Conservation (phyloP, 92 coral and sea anemone genomes). For the Pocillopora meandrina region DNA sequence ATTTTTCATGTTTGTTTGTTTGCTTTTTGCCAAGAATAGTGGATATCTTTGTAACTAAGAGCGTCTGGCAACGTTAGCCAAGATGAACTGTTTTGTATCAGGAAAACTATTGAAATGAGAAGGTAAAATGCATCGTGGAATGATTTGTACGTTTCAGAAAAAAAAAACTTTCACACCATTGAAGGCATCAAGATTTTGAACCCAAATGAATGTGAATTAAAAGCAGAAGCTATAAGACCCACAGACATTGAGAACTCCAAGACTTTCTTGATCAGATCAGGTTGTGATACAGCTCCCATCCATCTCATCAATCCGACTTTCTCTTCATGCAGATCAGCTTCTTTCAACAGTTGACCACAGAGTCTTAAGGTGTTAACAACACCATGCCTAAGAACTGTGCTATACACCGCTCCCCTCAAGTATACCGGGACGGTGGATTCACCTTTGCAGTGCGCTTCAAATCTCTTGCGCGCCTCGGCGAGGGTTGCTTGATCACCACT, state of each 20-base stretch:
- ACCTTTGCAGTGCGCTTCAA: slow-evolving; percentile 85
- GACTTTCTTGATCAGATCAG: slow-evolving; percentile 87
- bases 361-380: slow-evolving; percentile 61
- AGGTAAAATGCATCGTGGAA: no score
- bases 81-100: no score
- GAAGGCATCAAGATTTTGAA: no score
- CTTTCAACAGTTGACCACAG: slow-evolving; percentile 79
- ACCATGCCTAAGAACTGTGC: slow-evolving; percentile 85
- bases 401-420: slow-evolving; percentile 83
- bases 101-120: no score
- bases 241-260: slow-evolving; percentile 92
- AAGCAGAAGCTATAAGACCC: slow-evolving; percentile 4
- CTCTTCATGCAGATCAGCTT: slow-evolving; percentile 93
- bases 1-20: no score
- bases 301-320: slow-evolving; percentile 82
- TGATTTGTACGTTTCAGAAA: no score
- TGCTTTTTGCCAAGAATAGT: no score
- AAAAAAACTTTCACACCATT: no score
- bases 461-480: slow-evolving; percentile 83
- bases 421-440: slow-evolving; percentile 75
- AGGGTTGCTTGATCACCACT: slow-evolving; percentile 76
- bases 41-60: no score
- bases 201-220: no score
- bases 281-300: slow-evolving; percentile 88
- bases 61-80: no score